phyloP scores from a whole-genome alignment of 2,888 invertebrate species.

The Nomada fucata region DNA sequence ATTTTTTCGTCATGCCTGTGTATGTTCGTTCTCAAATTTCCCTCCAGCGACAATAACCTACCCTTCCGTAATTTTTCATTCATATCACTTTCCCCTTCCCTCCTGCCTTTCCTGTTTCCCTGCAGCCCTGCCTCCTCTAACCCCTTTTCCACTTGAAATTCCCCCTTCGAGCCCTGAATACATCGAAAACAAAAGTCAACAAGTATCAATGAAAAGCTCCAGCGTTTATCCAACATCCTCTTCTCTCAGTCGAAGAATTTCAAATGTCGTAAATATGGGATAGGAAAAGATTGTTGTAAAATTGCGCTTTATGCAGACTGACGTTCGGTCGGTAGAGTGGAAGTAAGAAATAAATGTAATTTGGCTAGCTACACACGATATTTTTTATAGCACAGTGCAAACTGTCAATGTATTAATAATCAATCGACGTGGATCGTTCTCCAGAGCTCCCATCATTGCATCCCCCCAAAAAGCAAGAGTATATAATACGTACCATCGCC shows the following conservation, averaged over 20 bases:
- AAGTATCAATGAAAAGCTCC: neutral
- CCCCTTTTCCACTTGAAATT: neutral
- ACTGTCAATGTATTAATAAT: constrained; percentile 25
- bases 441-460: neutral
- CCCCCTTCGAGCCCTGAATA: neutral
- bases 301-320: too few relatives aligned
- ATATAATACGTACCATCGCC: constrained; percentile 18
- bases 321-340: too few relatives aligned
- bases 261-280: neutral
- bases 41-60: too few relatives aligned
- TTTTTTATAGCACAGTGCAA: too few relatives aligned
- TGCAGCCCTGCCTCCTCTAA: too few relatives aligned
- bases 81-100: too few relatives aligned
- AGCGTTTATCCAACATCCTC: neutral
- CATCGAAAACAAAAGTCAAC: neutral
- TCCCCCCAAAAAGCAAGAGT: constrained; percentile 29
- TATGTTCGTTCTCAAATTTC: too few relatives aligned
- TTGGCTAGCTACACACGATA: too few relatives aligned
- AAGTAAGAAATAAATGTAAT: too few relatives aligned
- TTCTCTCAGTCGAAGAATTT: neutral
- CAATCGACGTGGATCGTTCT: constrained; percentile 5
- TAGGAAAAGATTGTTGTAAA: neutral
- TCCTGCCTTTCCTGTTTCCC: too few relatives aligned
- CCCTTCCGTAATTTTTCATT: too few relatives aligned
- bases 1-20: too few relatives aligned